A percentile compares a stretch with the other conserved stretches of the same genome.
These are phyloP conservation scores for Deilephila porcellus DNA, from an alignment of 2,888 invertebrate species.

Conservation along the genomic window DNA sequence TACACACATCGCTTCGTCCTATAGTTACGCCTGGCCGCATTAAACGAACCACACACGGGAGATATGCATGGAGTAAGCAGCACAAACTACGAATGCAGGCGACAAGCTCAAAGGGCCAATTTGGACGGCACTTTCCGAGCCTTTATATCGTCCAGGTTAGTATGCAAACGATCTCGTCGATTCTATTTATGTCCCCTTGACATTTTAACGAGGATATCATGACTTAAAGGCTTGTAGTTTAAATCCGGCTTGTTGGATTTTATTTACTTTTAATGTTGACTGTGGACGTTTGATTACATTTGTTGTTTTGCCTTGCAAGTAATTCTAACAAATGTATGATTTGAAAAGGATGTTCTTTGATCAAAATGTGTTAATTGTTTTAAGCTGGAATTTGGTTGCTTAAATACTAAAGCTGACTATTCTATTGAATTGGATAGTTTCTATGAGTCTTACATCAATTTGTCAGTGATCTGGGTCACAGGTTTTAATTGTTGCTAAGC, in stretches of 20 bases:
- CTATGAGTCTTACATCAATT: too few species aligned
- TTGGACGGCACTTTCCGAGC: conserved; percentile 95
- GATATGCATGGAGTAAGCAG: conserved; percentile 96
- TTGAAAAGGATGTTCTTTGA: too few species aligned
- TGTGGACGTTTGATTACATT: too few species aligned
- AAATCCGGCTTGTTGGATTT: not conserved
- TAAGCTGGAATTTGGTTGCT: too few species aligned
- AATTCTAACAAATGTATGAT: too few species aligned
- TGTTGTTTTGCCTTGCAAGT: too few species aligned
- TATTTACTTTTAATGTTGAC: not conserved
- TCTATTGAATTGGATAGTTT: too few species aligned
- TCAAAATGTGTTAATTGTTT: too few species aligned
- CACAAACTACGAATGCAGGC: conserved; percentile 96
- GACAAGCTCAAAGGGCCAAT: conserved; percentile 94
- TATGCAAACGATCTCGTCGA: conserved; percentile 27
- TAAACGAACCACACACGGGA: conserved; percentile 96
- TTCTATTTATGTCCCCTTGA: not conserved
- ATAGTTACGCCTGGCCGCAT: conserved; percentile 95
- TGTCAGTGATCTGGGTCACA: too few species aligned
- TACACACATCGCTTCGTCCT: conserved; percentile 30
- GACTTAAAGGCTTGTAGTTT: not conserved
- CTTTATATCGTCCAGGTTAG: conserved; percentile 92
- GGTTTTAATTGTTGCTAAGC: too few species aligned
- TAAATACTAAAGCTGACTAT: too few species aligned
- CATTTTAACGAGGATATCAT: conserved; percentile 10